A percentile compares a stretch with the other conserved stretches of the same genome.
These are phyloP conservation scores for Laticauda laticaudata DNA, from an alignment of 2,113 vertebrate species.

Conservation along the genomic window DNA sequence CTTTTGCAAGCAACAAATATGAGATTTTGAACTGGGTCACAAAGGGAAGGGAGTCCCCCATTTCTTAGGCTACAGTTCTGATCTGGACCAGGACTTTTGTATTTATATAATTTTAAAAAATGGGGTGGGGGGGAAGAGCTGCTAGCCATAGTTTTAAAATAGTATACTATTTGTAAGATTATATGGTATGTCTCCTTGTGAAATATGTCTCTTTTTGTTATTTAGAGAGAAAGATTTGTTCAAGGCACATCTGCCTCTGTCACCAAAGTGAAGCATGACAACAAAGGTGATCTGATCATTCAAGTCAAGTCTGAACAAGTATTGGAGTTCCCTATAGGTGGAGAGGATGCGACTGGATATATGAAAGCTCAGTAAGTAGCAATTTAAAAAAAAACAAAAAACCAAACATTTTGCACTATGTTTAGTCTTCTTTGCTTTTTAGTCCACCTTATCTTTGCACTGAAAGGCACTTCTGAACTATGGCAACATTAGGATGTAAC, in stretches of 20 bases:
- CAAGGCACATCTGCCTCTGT: constrained; percentile 71
- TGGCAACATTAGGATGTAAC: background rate
- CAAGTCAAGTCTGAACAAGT: constrained; percentile 74
- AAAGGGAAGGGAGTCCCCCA: background rate
- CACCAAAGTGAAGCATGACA: constrained; percentile 73
- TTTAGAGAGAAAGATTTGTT: constrained; percentile 71
- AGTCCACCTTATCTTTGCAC: background rate
- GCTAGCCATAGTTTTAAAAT: background rate
- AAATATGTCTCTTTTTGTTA: constrained; percentile 15
- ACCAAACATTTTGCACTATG: background rate
- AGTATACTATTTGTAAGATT: rapidly evolving
- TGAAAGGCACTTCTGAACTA: background rate
- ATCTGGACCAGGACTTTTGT: background rate
- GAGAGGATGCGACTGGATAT: constrained; percentile 72
- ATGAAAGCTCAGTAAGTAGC: constrained; percentile 73
- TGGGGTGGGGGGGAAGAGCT: background rate
- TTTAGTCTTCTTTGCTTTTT: background rate
- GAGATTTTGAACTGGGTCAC: background rate
- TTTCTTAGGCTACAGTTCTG: background rate
- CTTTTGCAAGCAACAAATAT: background rate
- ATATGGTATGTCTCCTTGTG: background rate
- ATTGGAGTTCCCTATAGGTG: constrained; percentile 74
- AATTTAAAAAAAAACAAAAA: background rate
- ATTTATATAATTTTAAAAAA: background rate
- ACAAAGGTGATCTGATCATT: constrained; percentile 67